Conservation (phyloP, 2,113 vertebrate genomes). For the Menidia beryllina region DNA sequence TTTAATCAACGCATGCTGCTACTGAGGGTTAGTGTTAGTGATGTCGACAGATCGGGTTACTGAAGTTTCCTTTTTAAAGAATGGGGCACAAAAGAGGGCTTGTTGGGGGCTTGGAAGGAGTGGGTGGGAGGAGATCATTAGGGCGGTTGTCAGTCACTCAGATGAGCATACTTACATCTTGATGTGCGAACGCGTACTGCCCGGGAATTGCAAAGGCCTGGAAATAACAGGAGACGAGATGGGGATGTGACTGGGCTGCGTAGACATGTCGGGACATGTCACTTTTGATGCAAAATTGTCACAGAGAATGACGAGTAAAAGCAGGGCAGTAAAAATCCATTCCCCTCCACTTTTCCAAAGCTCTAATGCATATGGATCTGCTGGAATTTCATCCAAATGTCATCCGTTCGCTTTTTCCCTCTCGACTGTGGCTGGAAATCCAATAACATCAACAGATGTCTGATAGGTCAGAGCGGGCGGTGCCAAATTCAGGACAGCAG, state of each 20-base stretch:
- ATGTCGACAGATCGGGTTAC: conserved; percentile 59
- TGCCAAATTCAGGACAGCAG: conserved; percentile 59
- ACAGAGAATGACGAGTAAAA: background rate
- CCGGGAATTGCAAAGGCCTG: conserved; percentile 93
- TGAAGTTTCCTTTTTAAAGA: conserved; percentile 58
- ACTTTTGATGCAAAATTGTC: conserved; percentile 32
- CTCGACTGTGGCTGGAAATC: conserved; percentile 58
- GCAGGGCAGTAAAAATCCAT: conserved; percentile 53
- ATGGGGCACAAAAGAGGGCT: conserved; percentile 56
- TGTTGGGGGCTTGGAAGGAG: conserved; percentile 64
- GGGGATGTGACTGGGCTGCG: conserved; percentile 8
- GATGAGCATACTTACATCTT: conserved; percentile 89
- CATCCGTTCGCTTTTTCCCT: conserved; percentile 54
- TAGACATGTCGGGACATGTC: conserved; percentile 26
- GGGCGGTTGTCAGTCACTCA: conserved; percentile 38
- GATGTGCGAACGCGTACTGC: conserved; percentile 92
- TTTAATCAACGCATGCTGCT: conserved; percentile 62
- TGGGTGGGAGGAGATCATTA: conserved; percentile 64
- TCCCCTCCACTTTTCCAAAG: conserved; percentile 36
- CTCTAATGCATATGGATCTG: conserved; percentile 68
- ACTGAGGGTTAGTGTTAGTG: conserved; percentile 70
- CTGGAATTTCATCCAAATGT: conserved; percentile 72
- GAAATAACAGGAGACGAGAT: conserved; percentile 58
- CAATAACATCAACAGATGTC: conserved; percentile 73
- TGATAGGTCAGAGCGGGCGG: conserved; percentile 61